Percentiles rank a stretch among this genome's conserved stretches.
phyloP scores from a whole-genome alignment of 2,113 vertebrate genomes.

The Penelope pileata region DNA sequence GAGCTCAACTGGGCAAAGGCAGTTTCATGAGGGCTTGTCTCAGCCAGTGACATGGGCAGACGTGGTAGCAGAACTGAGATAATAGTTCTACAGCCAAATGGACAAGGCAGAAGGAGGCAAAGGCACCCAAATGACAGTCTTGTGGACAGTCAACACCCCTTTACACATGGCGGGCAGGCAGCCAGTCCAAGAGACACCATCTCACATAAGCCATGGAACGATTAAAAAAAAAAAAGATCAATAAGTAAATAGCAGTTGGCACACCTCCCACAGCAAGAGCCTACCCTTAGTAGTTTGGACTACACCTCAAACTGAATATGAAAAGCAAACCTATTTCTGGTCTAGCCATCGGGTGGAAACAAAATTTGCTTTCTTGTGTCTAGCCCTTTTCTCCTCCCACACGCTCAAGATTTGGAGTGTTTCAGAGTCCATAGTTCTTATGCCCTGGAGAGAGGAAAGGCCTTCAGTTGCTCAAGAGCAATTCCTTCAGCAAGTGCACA shows the following conservation, averaged over 20 bases:
- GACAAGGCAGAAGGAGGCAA: conserved; percentile 8
- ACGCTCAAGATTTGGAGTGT: neutral
- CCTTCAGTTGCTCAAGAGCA: conserved; percentile 63
- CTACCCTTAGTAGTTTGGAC: neutral
- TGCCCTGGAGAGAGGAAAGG: conserved; percentile 66
- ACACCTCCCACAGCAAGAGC: neutral
- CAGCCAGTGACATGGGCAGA: neutral
- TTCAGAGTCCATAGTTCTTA: conserved; percentile 59
- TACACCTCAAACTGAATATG: conserved; percentile 3
- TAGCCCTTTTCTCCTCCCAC: conserved; percentile 42
- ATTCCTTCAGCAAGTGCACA: conserved; percentile 63
- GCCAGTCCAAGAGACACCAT: conserved; percentile 9
- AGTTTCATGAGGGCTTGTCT: neutral
- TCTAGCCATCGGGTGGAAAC: conserved; percentile 28
- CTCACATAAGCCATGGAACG: neutral
- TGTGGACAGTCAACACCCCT: conserved; percentile 49
- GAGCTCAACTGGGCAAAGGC: neutral
- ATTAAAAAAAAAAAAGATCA: neutral
- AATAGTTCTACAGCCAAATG: neutral
- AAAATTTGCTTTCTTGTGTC: conserved; percentile 19
- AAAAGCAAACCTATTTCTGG: conserved; percentile 8
- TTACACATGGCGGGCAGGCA: neutral
- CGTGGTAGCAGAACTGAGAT: neutral
- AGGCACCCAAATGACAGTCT: conserved; percentile 34
- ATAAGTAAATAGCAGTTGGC: conserved; percentile 34